Evolutionary conservation across 2,797 vertebrate genomes (phyloP).

Genomic region (Hypotaenidia okinawae): DNA sequence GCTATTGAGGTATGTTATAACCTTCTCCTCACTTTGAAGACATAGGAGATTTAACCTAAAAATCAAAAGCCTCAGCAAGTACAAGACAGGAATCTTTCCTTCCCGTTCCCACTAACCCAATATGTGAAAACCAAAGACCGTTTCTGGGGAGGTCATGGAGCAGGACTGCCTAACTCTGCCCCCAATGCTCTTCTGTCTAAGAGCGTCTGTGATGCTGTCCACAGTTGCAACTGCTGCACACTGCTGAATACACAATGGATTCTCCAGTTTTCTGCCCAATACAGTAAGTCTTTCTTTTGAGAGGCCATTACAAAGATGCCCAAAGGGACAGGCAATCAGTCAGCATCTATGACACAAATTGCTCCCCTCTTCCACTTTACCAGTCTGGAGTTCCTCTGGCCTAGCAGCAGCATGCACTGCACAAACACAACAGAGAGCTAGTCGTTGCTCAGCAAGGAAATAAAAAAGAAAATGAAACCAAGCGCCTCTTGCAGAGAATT

Average conservation of each 20-base stretch:
- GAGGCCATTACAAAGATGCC: slow-evolving; percentile 13
- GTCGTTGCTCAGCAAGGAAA: neutral
- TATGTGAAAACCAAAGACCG: neutral
- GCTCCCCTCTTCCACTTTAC: slow-evolving; percentile 19
- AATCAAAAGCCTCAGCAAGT: neutral
- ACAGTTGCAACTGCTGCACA: neutral
- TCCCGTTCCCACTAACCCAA: neutral
- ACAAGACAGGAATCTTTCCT: neutral
- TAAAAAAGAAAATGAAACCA: slow-evolving; percentile 35
- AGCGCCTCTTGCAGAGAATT: slow-evolving; percentile 14
- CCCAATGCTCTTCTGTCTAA: neutral
- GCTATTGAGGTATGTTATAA: neutral
- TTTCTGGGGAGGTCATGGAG: neutral
- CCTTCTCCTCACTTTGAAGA: neutral
- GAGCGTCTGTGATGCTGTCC: neutral
- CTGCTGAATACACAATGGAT: slow-evolving; percentile 63
- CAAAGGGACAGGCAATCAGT: slow-evolving; percentile 15
- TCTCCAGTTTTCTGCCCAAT: slow-evolving; percentile 6
- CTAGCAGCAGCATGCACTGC: neutral
- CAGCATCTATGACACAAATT: slow-evolving; percentile 28
- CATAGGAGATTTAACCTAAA: neutral
- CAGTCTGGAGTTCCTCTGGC: neutral
- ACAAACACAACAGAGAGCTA: neutral
- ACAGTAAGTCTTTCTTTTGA: slow-evolving; percentile 48
- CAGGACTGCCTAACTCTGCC: neutral